A percentile compares a stretch with the other conserved stretches of the same genome.
phyloP scores from a whole-genome alignment of 2,888 invertebrate genomes.

The Temnothorax rugatulus region DNA sequence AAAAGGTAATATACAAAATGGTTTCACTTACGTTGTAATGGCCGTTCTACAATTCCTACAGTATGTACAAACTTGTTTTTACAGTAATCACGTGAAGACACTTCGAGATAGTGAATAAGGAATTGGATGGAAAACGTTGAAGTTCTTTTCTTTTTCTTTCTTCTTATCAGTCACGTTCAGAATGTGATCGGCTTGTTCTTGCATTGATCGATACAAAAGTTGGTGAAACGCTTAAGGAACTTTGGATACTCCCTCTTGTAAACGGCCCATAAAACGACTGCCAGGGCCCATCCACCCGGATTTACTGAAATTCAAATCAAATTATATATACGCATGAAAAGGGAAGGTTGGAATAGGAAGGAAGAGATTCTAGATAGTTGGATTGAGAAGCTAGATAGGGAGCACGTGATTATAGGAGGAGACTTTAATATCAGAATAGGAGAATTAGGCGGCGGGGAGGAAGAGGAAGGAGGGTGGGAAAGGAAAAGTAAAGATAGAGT shows the following conservation, averaged over 20 bases:
- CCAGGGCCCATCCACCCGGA: slow-evolving; percentile 99
- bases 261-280: slow-evolving; percentile 97
- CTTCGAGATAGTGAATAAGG: slow-evolving; percentile 62
- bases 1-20: slow-evolving; percentile 72
- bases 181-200: slow-evolving; percentile 95
- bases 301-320: slow-evolving; percentile 91
- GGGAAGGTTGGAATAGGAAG: too few relatives aligned
- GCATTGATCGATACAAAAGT: slow-evolving; percentile 98
- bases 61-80: slow-evolving; percentile 62
- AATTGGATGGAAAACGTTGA: slow-evolving; percentile 72
- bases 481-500: too few relatives aligned
- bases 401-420: too few relatives aligned
- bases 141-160: slow-evolving; percentile 43
- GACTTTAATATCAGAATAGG: too few relatives aligned
- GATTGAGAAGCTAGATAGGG: too few relatives aligned
- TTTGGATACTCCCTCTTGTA: slow-evolving; percentile 99
- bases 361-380: too few relatives aligned
- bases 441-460: too few relatives aligned
- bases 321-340: not conserved
- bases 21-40: slow-evolving; percentile 67
- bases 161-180: slow-evolving; percentile 79
- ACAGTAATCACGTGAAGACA: slow-evolving; percentile 59
- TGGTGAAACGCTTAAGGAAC: slow-evolving; percentile 99
- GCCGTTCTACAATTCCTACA: slow-evolving; percentile 61
- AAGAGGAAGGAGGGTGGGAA: too few relatives aligned